Conservation (phyloP, 2,113 vertebrate genomes). For the Ciconia maguari region DNA sequence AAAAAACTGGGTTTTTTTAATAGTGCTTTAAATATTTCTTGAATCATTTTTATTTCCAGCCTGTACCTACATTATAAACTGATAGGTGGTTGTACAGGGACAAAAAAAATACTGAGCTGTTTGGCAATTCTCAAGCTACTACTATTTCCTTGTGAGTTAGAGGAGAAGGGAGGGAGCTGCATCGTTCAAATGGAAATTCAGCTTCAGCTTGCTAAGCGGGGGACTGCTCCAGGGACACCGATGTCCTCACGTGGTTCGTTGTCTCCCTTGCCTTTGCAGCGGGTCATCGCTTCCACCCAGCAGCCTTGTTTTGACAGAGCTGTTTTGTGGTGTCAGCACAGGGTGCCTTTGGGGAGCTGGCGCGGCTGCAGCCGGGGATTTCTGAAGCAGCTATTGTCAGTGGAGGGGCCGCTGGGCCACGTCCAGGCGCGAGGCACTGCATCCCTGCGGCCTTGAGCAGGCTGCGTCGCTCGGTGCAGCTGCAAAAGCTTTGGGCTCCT, state of each 20-base stretch:
- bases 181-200: background rate
- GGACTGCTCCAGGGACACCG: background rate
- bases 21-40: background rate
- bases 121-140: background rate
- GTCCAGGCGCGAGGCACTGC: background rate
- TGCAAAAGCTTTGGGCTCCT: constrained; percentile 16
- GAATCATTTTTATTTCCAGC: background rate
- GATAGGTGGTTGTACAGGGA: background rate
- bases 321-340: background rate
- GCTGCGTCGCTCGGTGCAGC: background rate
- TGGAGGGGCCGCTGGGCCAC: background rate
- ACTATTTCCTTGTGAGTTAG: background rate
- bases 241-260: background rate
- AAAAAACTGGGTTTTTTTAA: background rate
- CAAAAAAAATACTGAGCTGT: background rate
- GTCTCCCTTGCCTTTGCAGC: background rate
- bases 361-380: background rate
- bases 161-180: background rate
- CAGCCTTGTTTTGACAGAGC: background rate
- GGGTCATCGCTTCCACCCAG: background rate
- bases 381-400: background rate
- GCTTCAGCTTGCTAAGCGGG: background rate
- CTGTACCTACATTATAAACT: background rate
- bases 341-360: background rate
- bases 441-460: background rate